Conservation (phyloP, 2,888 invertebrate species). For the Rambutsinella grinnellia region DNA sequence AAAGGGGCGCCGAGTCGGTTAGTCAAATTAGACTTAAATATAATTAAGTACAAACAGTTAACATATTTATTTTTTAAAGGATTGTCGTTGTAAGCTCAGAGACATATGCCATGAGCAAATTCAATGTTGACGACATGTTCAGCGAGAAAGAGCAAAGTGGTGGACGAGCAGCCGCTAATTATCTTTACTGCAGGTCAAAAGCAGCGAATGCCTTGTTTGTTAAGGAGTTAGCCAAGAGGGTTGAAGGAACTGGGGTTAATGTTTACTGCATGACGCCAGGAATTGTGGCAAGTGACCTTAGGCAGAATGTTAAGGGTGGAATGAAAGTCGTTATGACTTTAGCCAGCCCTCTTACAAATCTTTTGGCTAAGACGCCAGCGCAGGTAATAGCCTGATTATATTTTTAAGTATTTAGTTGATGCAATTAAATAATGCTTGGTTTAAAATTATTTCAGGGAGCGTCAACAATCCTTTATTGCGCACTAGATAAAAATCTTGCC, state of each 20-base stretch:
- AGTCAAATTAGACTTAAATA: background rate
- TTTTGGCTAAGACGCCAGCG: background rate
- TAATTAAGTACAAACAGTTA: background rate
- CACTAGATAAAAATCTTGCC: background rate
- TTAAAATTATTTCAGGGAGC: background rate
- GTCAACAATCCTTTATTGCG: background rate
- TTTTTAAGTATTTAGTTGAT: background rate
- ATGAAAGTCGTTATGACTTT: background rate
- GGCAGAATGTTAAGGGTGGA: background rate
- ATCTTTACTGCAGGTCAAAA: background rate
- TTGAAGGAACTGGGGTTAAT: background rate
- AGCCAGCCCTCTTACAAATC: background rate
- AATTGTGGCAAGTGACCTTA: background rate
- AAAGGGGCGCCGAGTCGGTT: background rate
- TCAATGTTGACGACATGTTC: background rate
- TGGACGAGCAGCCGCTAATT: too few species aligned
- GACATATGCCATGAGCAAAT: background rate
- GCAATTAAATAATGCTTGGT: background rate
- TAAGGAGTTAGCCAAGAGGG: background rate
- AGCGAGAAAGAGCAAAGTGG: background rate
- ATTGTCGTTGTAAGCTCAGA: background rate
- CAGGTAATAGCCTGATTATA: background rate
- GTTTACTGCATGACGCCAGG: background rate
- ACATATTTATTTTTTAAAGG: background rate
- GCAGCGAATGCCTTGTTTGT: background rate